Evolutionary conservation across 2,888 invertebrate species (phyloP).

Genomic region (Noctua janthe): DNA sequence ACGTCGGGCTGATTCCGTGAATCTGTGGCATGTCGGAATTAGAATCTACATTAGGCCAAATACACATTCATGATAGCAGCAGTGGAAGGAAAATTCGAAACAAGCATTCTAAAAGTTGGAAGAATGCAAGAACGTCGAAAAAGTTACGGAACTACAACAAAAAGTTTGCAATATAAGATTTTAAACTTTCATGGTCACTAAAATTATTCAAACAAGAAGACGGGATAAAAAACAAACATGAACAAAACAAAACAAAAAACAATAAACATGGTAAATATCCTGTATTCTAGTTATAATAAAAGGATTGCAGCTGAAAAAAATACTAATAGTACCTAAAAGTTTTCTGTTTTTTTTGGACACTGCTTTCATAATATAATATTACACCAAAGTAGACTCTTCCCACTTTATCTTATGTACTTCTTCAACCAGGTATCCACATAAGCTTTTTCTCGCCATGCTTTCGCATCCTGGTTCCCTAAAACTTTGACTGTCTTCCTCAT

Average conservation of each 20-base stretch:
- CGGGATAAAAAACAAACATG: too few species aligned
- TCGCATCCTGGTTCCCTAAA: not conserved
- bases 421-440: too few species aligned
- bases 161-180: too few species aligned
- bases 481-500: not conserved
- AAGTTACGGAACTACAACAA: not conserved
- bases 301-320: not conserved
- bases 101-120: not conserved
- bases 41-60: conserved; percentile 5
- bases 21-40: conserved; percentile 25
- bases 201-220: too few species aligned
- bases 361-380: too few species aligned
- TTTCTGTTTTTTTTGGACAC: not conserved
- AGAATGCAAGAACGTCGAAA: not conserved
- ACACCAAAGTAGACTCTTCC: not conserved
- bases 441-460: not conserved
- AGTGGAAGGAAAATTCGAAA: not conserved
- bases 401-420: not conserved
- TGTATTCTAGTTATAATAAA: too few species aligned
- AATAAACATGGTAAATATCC: too few species aligned
- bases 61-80: not conserved
- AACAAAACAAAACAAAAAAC: too few species aligned
- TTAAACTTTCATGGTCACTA: too few species aligned
- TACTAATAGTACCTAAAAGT: not conserved
- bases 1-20: conserved; percentile 14